phyloP scores from a whole-genome alignment of 2,797 vertebrate species.

The Lepidocolaptes lacrymiger region DNA sequence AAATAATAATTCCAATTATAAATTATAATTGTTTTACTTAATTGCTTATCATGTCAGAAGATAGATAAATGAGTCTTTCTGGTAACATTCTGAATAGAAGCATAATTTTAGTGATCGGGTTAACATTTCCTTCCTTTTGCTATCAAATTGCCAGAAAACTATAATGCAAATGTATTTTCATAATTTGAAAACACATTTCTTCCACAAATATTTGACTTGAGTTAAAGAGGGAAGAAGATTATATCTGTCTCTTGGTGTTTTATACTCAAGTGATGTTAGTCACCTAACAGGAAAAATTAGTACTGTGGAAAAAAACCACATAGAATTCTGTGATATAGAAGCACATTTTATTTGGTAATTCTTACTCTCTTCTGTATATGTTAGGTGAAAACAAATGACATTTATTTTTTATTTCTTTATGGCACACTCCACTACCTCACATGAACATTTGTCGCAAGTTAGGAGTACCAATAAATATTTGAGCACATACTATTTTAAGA shows the following conservation, averaged over 20 bases:
- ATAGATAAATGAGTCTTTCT: not conserved
- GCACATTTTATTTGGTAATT: not conserved
- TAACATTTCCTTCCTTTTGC: not conserved
- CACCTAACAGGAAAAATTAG: not conserved
- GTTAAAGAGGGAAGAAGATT: not conserved
- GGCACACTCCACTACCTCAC: not conserved
- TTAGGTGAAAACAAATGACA: not conserved
- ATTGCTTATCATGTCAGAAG: not conserved
- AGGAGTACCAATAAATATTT: not conserved
- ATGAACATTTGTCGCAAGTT: not conserved
- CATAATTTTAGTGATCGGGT: not conserved
- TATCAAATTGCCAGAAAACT: not conserved
- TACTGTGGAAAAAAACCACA: not conserved
- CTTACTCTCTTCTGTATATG: not conserved
- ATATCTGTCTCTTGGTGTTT: not conserved
- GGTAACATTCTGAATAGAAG: not conserved
- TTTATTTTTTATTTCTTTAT: not conserved
- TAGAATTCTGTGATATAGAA: not conserved
- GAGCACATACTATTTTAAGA: not conserved
- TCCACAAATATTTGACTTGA: not conserved
- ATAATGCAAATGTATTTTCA: not conserved
- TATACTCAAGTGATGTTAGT: not conserved
- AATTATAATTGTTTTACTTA: not conserved
- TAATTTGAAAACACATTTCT: not conserved
- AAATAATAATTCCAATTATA: constrained; percentile 7